Percentiles rank a stretch among this genome's conserved stretches.
phyloP scores from a whole-genome alignment of 2,113 vertebrate genomes.

The Cebidichthys violaceus region DNA sequence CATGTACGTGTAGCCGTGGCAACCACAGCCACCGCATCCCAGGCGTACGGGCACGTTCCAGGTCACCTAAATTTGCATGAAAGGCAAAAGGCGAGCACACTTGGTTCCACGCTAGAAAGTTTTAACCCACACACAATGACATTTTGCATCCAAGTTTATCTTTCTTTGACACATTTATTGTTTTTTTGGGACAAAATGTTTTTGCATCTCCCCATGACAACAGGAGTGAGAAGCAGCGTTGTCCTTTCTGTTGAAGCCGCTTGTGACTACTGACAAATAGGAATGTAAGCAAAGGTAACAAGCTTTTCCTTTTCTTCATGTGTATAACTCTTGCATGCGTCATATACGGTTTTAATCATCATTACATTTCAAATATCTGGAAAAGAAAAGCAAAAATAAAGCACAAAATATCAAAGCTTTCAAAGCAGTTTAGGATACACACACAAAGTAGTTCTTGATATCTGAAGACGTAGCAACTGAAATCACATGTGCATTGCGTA shows the following conservation, averaged over 20 bases:
- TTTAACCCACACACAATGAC: conserved; percentile 4
- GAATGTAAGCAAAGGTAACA: neutral
- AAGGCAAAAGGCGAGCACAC: conserved; percentile 43
- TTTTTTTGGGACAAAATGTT: neutral
- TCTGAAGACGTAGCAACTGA: conserved; percentile 27
- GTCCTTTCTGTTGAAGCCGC: neutral
- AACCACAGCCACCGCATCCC: neutral
- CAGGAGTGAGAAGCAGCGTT: neutral
- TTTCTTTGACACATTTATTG: conserved; percentile 17
- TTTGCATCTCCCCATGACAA: neutral
- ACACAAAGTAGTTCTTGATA: neutral
- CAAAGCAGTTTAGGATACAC: neutral
- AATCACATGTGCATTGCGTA: conserved; percentile 11
- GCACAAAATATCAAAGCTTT: neutral
- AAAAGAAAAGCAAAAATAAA: neutral
- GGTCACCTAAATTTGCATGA: conserved; percentile 60
- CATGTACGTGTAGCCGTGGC: conserved; percentile 80
- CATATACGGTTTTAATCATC: neutral
- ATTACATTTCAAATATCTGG: neutral
- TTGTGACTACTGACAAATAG: neutral
- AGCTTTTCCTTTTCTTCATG: neutral
- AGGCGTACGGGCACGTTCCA: conserved; percentile 40
- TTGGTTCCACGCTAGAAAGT: neutral
- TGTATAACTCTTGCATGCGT: neutral
- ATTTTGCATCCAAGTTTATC: neutral